Evolutionary conservation across 2,797 vertebrate genomes (phyloP), one percentile per base, ranked within the genome.

Genomic region (Smutsia gigantea): DNA sequence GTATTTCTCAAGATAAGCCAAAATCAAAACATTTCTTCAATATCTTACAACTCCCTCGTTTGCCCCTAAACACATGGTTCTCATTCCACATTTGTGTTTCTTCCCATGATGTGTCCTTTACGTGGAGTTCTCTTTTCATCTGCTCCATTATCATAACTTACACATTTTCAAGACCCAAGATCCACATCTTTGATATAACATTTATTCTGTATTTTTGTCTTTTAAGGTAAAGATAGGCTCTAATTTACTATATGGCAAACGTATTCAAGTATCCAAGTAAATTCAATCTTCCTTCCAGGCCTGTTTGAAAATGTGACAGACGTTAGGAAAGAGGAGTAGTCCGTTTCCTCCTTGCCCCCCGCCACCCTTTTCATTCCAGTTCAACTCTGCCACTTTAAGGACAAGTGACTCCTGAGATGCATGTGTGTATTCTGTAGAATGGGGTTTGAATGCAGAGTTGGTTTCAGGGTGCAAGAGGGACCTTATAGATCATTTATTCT

Each of bases 1-100:
- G 82, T 42, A 64, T 95, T 96, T 92, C 79, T 95, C 51, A 84
- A 94, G 71, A 93, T 81, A 88, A 95, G 42, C 19, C 29, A 82
- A 82, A 93, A 87, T 27, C 3, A 92, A 87, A 87, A 75, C 46
- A 64, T 53, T 25, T 18, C 49, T 87, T 90, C 4, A 81, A 5
- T 34, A 8, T 61, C 93, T 95, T 84, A 37, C 39, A 90, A 15
- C 29, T 46, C 51, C 77, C 27, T 74, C 23, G 49, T 39, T 75
- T 75, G 19, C 2, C 17, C 42, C 17, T 34, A 31, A 27, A 31
- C 7, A 79, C n/a, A 25, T 79, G 71, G 42, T 88, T 88, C 66
- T 85, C 51, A 77, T 96, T 68, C 27, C 90, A 29, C n/a, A 5
- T 79, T 12, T 23, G 57, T 77, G 27, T 53, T 34, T 77, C 15